A percentile compares a stretch with the other conserved stretches of the same genome.
Conservation (phyloP, 2,888 invertebrate species). For the Caenorhabditis sp. region DNA sequence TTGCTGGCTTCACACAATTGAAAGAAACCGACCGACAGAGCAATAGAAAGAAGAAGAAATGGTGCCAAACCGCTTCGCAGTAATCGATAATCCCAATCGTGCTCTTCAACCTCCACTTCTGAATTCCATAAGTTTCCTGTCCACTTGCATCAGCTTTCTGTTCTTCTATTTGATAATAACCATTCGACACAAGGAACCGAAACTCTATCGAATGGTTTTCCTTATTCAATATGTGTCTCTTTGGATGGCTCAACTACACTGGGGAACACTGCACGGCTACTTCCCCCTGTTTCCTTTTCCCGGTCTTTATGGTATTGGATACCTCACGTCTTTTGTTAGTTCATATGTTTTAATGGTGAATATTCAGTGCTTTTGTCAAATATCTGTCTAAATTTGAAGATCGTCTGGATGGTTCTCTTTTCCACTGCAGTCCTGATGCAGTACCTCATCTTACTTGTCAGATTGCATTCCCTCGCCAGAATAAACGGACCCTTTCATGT, state of each 20-base stretch:
- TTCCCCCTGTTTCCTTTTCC: conserved; percentile 35
- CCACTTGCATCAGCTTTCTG: conserved; percentile 14
- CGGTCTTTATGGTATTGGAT: conserved; percentile 41
- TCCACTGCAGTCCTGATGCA: conserved; percentile 9
- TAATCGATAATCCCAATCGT: conserved; percentile 14
- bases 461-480: conserved; percentile 6
- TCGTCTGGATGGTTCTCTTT: conserved; percentile 16
- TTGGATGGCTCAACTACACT: conserved; percentile 24
- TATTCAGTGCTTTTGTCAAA: not conserved
- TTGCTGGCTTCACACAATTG: too few species aligned
- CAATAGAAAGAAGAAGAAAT: not conserved
- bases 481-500: conserved; percentile 13
- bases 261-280: conserved; percentile 23
- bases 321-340: conserved; percentile 2
- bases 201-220: conserved; percentile 4
- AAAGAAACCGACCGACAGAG: too few species aligned
- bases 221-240: conserved; percentile 13
- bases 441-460: conserved; percentile 17
- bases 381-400: conserved; percentile 1
- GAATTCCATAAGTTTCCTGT: conserved; percentile 5
- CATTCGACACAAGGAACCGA: not conserved
- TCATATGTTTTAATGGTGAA: conserved; percentile 27
- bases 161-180: conserved; percentile 21
- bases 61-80: not conserved
- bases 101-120: conserved; percentile 24